These are phyloP conservation scores for Solenopsis invicta DNA, from an alignment of 1,140 invertebrate genomes.

Conservation along the genomic window DNA sequence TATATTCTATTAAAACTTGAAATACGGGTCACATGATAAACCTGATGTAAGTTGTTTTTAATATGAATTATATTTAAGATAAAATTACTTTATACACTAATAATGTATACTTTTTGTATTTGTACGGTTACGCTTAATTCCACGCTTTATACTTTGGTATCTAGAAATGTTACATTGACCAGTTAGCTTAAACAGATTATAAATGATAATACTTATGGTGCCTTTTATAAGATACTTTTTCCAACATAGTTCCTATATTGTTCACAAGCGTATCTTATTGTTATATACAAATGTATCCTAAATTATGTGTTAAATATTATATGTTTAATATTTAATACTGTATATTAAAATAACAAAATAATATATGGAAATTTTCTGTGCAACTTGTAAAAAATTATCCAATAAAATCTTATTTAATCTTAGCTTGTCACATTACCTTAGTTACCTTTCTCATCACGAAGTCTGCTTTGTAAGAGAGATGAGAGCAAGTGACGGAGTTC, in stretches of 20 bases:
- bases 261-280: not conserved
- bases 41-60: not conserved
- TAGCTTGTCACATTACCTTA: too few species aligned
- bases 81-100: not conserved
- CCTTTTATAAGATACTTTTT: slow-evolving; percentile 26
- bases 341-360: not conserved
- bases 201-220: slow-evolving; percentile 13
- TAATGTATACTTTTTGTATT: slow-evolving; percentile 12
- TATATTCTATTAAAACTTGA: not conserved
- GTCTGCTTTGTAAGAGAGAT: too few species aligned
- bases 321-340: slow-evolving; percentile 1
- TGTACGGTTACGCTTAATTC: not conserved
- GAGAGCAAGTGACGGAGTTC: too few species aligned
- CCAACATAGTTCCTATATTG: slow-evolving; percentile 11
- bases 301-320: not conserved
- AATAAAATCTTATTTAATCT: not conserved
- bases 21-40: not conserved
- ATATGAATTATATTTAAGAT: not conserved
- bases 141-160: slow-evolving; percentile 1
- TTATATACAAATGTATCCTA: not conserved
- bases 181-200: slow-evolving; percentile 9
- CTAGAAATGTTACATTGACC: not conserved
- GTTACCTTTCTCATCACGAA: too few species aligned
- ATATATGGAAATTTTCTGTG: not conserved
- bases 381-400: not conserved